These are phyloP conservation scores for Strix aluco DNA, from an alignment of 2,113 vertebrate genomes.

Conservation along the genomic window DNA sequence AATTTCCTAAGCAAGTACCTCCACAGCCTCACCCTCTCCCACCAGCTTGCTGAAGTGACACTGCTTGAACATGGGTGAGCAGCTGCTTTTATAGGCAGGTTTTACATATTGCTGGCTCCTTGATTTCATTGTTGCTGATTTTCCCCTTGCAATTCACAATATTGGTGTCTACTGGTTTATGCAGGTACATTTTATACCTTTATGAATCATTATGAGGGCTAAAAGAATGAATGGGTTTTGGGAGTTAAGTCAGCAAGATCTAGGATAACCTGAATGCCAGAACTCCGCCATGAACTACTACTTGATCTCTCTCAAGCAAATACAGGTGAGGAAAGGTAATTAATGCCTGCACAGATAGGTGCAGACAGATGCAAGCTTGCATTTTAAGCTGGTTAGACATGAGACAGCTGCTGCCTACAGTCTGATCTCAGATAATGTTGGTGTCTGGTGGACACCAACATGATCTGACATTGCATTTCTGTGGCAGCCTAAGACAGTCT, in stretches of 20 bases:
- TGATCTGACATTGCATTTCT: background rate
- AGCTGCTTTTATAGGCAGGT: background rate
- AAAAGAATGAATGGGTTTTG: background rate
- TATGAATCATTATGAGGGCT: background rate
- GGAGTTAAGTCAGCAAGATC: background rate
- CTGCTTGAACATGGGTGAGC: background rate
- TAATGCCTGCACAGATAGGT: background rate
- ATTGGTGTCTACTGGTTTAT: background rate
- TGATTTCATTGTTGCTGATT: background rate
- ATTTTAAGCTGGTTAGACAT: background rate
- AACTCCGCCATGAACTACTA: accelerated
- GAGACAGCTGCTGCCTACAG: background rate
- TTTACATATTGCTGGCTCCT: background rate
- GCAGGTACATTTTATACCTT: background rate
- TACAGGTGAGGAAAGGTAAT: background rate
- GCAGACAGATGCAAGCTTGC: background rate
- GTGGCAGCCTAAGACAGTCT: background rate
- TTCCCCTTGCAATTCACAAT: background rate
- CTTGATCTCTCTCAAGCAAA: background rate
- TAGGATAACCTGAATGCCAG: background rate
- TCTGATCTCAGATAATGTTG: background rate
- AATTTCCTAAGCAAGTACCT: background rate
- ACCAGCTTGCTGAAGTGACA: background rate
- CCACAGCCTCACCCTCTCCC: background rate
- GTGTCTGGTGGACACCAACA: background rate